Percentiles rank a stretch among this genome's conserved stretches.
Evolutionary conservation across 2,888 invertebrate genomes (phyloP).

Genomic region (Archaeoteleia sp.): DNA sequence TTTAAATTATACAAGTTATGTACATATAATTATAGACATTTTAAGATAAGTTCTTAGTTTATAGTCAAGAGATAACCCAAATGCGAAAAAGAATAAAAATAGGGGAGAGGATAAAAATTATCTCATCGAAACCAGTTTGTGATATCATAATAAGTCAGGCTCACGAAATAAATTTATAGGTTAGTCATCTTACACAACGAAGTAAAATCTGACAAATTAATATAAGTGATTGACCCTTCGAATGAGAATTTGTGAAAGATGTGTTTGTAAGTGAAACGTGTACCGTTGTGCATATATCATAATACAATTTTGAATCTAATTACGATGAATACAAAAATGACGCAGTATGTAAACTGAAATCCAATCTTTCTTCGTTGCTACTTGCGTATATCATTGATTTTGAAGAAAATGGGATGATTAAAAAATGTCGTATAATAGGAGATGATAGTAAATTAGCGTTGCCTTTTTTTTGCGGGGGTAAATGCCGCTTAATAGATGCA

Average conservation of each 20-base stretch:
- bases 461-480: background rate
- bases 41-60: too few species aligned
- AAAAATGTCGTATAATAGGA: background rate
- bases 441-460: conserved; percentile 6
- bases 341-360: too few species aligned
- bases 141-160: conserved; percentile 29
- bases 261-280: conserved; percentile 19
- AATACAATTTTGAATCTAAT: conserved; percentile 7
- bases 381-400: too few species aligned
- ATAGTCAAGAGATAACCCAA: too few species aligned
- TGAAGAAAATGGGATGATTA: too few species aligned
- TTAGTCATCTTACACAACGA: conserved; percentile 21
- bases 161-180: conserved; percentile 27
- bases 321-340: background rate
- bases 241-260: conserved; percentile 22
- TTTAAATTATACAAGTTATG: too few species aligned
- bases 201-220: conserved; percentile 30
- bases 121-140: conserved; percentile 31
- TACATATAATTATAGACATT: too few species aligned
- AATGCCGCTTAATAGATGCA: conserved; percentile 2
- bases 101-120: conserved; percentile 28
- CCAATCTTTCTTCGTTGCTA: too few species aligned
- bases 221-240: conserved; percentile 8
- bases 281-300: conserved; percentile 14
- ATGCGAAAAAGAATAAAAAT: too few species aligned